These are phyloP conservation scores for Lepidocyrtinus sp. DNA, from an alignment of 2,888 invertebrate genomes.

Conservation along the genomic window DNA sequence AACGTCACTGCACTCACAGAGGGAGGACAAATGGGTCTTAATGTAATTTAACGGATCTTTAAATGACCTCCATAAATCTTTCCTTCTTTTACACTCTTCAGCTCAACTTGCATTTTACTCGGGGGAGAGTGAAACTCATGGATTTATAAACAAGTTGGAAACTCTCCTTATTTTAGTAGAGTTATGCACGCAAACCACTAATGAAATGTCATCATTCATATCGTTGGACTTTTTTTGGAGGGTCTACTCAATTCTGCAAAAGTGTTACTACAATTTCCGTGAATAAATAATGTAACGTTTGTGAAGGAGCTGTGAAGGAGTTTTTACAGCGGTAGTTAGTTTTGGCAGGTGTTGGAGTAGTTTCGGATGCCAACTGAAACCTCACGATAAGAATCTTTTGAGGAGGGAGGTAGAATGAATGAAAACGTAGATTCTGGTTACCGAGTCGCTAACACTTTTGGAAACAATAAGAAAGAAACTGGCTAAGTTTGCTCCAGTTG, in stretches of 20 bases:
- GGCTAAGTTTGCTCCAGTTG: no score
- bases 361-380: neutral
- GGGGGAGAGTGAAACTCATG: neutral
- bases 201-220: slow-evolving; percentile 6
- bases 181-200: neutral
- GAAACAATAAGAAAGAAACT: no score
- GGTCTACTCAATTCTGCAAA: no score
- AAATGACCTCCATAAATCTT: slow-evolving; percentile 49
- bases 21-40: slow-evolving; percentile 43
- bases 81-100: neutral
- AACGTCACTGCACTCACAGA: neutral
- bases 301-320: no score
- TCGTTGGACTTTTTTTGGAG: no score
- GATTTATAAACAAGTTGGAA: neutral
- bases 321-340: no score
- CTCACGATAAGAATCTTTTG: no score
- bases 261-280: no score
- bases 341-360: neutral
- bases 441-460: no score
- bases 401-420: no score
- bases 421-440: no score
- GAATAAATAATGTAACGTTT: no score
- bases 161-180: neutral
- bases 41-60: slow-evolving; percentile 52
- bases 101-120: slow-evolving; percentile 8